Percentiles rank a stretch among this genome's conserved stretches.
phyloP scores from a whole-genome alignment of 2,888 invertebrate species.

The Pogonocherus hispidulus region DNA sequence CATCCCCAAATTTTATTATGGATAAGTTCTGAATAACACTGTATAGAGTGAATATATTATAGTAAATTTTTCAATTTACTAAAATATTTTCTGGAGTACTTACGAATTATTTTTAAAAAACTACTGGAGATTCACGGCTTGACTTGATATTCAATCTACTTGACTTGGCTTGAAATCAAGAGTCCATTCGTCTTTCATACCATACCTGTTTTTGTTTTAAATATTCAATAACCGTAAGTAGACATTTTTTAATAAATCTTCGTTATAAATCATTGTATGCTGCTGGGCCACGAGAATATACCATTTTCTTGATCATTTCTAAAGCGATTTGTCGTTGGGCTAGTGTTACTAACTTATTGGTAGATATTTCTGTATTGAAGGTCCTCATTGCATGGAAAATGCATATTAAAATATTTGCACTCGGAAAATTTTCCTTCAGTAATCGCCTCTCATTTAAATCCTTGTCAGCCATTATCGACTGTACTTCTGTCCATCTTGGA shows the following conservation, averaged over 20 bases:
- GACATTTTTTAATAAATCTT: background rate
- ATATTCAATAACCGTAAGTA: conserved; percentile 1
- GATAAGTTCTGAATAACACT: too few species aligned
- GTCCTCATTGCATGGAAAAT: conserved; percentile 18
- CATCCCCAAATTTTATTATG: too few species aligned
- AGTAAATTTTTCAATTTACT: too few species aligned
- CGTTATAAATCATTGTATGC: background rate
- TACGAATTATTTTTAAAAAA: too few species aligned
- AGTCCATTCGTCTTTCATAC: conserved; percentile 6
- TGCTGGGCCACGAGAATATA: background rate
- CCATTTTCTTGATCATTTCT: background rate
- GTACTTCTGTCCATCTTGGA: conserved; percentile 1
- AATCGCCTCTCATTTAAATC: conserved; percentile 15
- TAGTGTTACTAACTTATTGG: too few species aligned
- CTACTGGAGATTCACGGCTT: too few species aligned
- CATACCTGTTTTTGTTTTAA: conserved; percentile 1
- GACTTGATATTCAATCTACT: too few species aligned
- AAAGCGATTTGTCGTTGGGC: background rate
- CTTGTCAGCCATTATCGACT: conserved; percentile 21
- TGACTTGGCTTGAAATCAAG: background rate
- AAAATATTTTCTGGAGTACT: too few species aligned
- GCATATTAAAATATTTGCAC: conserved; percentile 3
- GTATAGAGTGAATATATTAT: too few species aligned
- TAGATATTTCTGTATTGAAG: conserved; percentile 9
- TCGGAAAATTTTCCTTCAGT: conserved; percentile 8